Base-by-base conservation (phyloP, 2,888 invertebrate genomes). In the Coenonympha arcania region DNA sequence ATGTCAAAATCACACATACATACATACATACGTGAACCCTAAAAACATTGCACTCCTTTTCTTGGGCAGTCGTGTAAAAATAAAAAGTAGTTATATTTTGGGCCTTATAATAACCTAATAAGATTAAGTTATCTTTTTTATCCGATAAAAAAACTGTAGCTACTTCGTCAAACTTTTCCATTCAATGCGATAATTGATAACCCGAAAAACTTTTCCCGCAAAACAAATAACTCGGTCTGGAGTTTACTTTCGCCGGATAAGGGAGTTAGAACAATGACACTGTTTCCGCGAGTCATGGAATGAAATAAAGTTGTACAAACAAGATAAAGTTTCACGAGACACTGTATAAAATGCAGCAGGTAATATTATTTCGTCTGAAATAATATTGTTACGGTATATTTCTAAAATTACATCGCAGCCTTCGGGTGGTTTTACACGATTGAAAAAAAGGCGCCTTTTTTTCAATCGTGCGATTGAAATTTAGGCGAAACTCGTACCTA, bases 151-250 rank as follows among this genome's bases (percentile, higher is more conserved):
- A 26, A 26, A 26, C 9, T 26, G 8, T 8, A 9, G 13, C 13
- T 26, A 18, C 19, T 15, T 31, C 20, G 43, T 43, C 33, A 43
- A 43, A 43, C 20, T 43, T 33, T 6, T 19, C 13, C 31, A 20
- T 43, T 43, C 28, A 30, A 11, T 20, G 6, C 20, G 31, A 13
- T 34, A 44, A 44, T 44, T 44, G 24, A 34, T 24, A 34, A 44
- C 20, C 34, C 24, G 3, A 44, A 44, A 44, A 34, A 44, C 24
- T 44, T 34, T 34, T 19, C 24, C 44, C 34, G n/a, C 44, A 44
- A 34, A 44, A 44, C 34, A 44, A 31, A 33, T 44, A 44, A 44
- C 44, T 34, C 13, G 15, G 24, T 44, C 34, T 31, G 18, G 31
- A 42, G 42, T 31, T 31, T 15, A 34, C 34, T 44, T 34, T 34